These are phyloP conservation scores for Oreotrochilus melanogaster DNA, from an alignment of 2,113 vertebrate species.

Conservation along the genomic window DNA sequence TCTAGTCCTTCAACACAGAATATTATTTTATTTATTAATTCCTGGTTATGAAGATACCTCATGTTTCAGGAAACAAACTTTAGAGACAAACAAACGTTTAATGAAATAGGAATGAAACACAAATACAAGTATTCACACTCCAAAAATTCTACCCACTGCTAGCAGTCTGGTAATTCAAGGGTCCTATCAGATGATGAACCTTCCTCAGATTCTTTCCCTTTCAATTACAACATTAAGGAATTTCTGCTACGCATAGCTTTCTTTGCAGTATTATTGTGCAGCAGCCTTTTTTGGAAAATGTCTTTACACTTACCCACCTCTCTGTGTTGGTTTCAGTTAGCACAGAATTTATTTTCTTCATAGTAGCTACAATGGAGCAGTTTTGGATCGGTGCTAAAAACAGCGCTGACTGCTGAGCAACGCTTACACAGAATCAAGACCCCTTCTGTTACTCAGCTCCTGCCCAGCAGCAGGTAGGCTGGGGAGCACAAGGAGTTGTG, in stretches of 20 bases:
- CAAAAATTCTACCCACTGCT: neutral
- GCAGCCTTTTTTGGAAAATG: neutral
- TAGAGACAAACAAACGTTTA: neutral
- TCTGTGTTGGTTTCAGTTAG: neutral
- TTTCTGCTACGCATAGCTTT: neutral
- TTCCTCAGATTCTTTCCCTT: neutral
- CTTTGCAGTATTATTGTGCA: neutral
- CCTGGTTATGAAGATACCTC: neutral
- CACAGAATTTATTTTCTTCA: too few relatives aligned
- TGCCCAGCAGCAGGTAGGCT: too few relatives aligned
- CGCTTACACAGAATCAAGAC: too few relatives aligned
- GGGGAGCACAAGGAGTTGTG: too few relatives aligned
- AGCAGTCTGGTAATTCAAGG: neutral
- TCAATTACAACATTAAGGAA: neutral
- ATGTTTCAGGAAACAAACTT: neutral
- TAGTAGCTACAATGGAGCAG: too few relatives aligned
- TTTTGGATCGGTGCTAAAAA: too few relatives aligned
- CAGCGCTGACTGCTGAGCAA: too few relatives aligned
- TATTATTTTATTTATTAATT: neutral
- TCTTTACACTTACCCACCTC: neutral
- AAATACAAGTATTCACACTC: neutral
- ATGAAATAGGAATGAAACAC: accelerated
- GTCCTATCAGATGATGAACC: neutral
- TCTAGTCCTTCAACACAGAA: neutral
- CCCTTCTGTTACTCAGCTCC: too few relatives aligned